phyloP scores from a whole-genome alignment of 2,113 vertebrate genomes.

The Pseudorasbora parva region DNA sequence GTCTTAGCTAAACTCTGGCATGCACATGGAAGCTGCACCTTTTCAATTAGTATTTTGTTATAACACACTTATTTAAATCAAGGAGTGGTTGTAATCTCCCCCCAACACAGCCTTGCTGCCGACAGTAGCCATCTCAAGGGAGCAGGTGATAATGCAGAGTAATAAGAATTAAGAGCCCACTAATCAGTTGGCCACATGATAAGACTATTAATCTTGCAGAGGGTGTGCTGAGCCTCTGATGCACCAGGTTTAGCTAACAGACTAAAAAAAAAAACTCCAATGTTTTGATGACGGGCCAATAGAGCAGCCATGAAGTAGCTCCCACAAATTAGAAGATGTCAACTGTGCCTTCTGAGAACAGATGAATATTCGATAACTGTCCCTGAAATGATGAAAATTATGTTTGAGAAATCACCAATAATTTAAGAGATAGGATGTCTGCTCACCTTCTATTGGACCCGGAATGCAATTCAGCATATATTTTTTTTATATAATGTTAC shows the following conservation, averaged over 20 bases:
- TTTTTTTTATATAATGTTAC: slow-evolving; percentile 51
- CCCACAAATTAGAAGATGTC: slow-evolving; percentile 67
- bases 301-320: slow-evolving; percentile 65
- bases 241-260: slow-evolving; percentile 62
- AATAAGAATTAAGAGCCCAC: slow-evolving; percentile 80
- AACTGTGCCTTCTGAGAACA: slow-evolving; percentile 55
- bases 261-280: slow-evolving; percentile 13
- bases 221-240: slow-evolving; percentile 64
- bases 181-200: slow-evolving; percentile 80
- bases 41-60: slow-evolving; percentile 45
- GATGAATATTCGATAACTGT: slow-evolving; percentile 59
- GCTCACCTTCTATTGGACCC: slow-evolving; percentile 61
- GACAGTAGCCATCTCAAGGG: slow-evolving; percentile 74
- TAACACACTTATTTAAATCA: slow-evolving; percentile 72
- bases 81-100: slow-evolving; percentile 66
- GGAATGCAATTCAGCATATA: slow-evolving; percentile 59
- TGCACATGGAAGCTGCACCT: slow-evolving; percentile 1
- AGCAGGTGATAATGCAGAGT: slow-evolving; percentile 77
- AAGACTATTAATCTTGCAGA: slow-evolving; percentile 77
- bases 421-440: slow-evolving; percentile 55
- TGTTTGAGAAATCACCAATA: slow-evolving; percentile 65
- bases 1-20: not conserved
- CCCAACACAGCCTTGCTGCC: slow-evolving; percentile 70
- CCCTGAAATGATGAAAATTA: slow-evolving; percentile 61
- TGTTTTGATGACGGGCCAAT: slow-evolving; percentile 62